Evolutionary conservation across 2,797 vertebrate species (phyloP).

Genomic region (Melanotaenia pygmaea): DNA sequence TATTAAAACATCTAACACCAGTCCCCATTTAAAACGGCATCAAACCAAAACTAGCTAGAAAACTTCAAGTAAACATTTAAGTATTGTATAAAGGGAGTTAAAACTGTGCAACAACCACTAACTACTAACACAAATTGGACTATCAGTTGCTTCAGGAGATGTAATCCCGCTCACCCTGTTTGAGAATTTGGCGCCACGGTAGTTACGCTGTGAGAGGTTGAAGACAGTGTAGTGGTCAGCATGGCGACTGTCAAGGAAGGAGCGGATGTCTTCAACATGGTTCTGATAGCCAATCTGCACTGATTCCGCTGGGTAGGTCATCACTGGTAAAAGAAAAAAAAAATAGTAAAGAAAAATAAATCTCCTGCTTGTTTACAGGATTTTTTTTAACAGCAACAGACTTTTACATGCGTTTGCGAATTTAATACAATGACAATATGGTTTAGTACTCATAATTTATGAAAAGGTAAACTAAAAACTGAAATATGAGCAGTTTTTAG

Average conservation of each 20-base stretch:
- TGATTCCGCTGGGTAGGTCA: slow-evolving; percentile 96
- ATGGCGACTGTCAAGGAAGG: slow-evolving; percentile 95
- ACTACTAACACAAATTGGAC: background rate
- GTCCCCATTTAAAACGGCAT: background rate
- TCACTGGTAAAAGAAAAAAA: slow-evolving; percentile 81
- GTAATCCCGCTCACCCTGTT: slow-evolving; percentile 89
- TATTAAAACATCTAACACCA: background rate
- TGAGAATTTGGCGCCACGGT: slow-evolving; percentile 97
- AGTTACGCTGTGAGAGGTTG: slow-evolving; percentile 96
- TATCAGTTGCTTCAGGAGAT: background rate
- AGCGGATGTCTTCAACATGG: slow-evolving; percentile 96
- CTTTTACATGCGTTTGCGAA: background rate
- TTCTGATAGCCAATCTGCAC: slow-evolving; percentile 97
- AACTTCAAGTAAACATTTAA: background rate
- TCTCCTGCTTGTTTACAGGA: background rate
- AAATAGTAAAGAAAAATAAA: background rate
- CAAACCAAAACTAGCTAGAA: background rate
- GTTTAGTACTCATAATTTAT: background rate
- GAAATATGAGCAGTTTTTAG: slow-evolving; percentile 4
- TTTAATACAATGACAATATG: background rate
- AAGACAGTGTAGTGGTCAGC: slow-evolving; percentile 99
- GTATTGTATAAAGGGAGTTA: background rate
- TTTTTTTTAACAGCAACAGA: background rate
- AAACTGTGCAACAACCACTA: slow-evolving; percentile 2
- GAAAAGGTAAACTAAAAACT: background rate